Evolutionary conservation across 1,140 invertebrate genomes (phyloP).

Genomic region (Brachionus sp.): DNA sequence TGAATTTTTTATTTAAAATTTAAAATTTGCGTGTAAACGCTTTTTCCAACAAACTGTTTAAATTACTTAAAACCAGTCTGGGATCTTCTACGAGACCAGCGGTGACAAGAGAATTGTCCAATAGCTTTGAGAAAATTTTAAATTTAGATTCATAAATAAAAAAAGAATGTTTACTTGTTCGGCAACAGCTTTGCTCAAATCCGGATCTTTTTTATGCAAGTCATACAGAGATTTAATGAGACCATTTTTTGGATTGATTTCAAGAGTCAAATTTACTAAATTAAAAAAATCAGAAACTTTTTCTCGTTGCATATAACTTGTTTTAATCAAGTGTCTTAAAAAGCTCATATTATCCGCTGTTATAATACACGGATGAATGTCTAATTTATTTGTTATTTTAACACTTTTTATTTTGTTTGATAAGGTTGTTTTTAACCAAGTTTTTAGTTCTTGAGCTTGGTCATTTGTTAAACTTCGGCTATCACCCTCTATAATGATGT

Average conservation of each 20-base stretch:
- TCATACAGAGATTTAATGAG: constrained; percentile 82
- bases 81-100: constrained; percentile 91
- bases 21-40: constrained; percentile 51
- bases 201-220: constrained; percentile 70
- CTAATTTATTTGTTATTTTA: constrained; percentile 72
- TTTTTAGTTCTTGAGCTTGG: constrained; percentile 72
- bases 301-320: constrained; percentile 77
- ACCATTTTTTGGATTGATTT: constrained; percentile 87
- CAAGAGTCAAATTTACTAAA: constrained; percentile 80
- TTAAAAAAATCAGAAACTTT: constrained; percentile 65
- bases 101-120: constrained; percentile 87
- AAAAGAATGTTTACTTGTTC: constrained; percentile 65
- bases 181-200: constrained; percentile 76
- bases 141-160: constrained; percentile 49
- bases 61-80: constrained; percentile 71
- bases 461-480: constrained; percentile 68
- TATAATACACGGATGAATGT: constrained; percentile 84
- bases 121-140: constrained; percentile 62
- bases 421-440: constrained; percentile 66
- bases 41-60: constrained; percentile 80
- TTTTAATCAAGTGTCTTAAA: constrained; percentile 85
- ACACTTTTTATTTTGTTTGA: constrained; percentile 46
- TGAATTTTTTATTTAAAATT: not conserved
- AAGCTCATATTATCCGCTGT: constrained; percentile 93
- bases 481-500: constrained; percentile 52